A percentile compares a stretch with the other conserved stretches of the same genome.
phyloP scores from a whole-genome alignment of 2,113 vertebrate genomes.

The Syrrhaptes paradoxus region DNA sequence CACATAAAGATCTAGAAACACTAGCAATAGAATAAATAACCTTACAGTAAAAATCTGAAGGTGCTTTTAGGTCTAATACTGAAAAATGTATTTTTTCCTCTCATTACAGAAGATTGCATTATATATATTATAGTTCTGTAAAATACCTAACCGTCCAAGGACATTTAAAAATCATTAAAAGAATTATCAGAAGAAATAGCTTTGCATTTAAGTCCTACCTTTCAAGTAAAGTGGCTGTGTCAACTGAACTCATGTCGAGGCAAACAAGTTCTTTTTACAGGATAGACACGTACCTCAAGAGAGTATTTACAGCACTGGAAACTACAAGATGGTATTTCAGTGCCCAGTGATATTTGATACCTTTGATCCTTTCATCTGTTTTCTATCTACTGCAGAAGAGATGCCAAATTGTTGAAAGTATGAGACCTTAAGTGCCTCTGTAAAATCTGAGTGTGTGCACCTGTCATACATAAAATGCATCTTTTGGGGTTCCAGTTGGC shows the following conservation, averaged over 20 bases:
- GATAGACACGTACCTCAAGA: neutral
- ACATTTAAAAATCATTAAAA: neutral
- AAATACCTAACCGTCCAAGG: neutral
- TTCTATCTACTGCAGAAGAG: conserved; percentile 17
- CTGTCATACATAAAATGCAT: conserved; percentile 4
- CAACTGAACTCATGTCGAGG: neutral
- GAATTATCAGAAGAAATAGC: neutral
- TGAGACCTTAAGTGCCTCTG: neutral
- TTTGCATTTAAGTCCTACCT: neutral
- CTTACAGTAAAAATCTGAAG: neutral
- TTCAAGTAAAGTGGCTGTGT: neutral
- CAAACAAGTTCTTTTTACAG: neutral
- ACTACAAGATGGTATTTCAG: neutral
- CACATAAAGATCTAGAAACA: neutral
- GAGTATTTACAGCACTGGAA: conserved; percentile 31
- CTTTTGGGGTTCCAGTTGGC: neutral
- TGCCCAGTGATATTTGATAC: neutral
- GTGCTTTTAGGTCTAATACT: neutral
- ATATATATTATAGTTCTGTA: neutral
- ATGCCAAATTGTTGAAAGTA: conserved; percentile 25
- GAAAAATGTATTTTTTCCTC: accelerated
- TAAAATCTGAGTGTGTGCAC: neutral
- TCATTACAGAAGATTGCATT: neutral
- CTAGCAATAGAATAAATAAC: neutral
- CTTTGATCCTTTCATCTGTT: conserved; percentile 44